Conservation (phyloP, 2,888 invertebrate genomes). For the Aelia acuminata region DNA sequence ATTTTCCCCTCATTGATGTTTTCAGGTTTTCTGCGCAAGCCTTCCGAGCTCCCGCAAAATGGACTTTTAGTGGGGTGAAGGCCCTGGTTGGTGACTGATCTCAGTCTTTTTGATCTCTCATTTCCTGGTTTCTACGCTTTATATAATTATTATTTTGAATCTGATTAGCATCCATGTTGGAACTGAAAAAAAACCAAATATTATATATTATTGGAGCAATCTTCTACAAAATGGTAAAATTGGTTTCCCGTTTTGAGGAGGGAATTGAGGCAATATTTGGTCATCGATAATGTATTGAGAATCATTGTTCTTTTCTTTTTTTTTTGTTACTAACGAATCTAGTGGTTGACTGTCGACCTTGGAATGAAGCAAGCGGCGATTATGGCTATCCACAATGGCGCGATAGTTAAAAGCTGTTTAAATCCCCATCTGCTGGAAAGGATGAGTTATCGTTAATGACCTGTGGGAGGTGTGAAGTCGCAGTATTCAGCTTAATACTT, state of each 20-base stretch:
- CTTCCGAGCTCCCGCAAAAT: too few species aligned
- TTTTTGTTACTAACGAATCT: slow-evolving; percentile 11
- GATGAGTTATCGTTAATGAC: slow-evolving; percentile 36
- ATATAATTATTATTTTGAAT: too few species aligned
- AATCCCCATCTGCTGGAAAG: slow-evolving; percentile 37
- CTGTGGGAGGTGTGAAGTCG: slow-evolving; percentile 4
- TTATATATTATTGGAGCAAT: too few species aligned
- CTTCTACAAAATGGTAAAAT: background rate
- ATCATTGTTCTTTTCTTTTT: background rate
- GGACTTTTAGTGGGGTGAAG: too few species aligned
- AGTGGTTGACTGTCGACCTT: background rate
- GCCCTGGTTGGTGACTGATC: too few species aligned
- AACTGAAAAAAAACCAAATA: too few species aligned
- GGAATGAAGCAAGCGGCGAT: background rate
- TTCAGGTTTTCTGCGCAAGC: too few species aligned
- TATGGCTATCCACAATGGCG: background rate
- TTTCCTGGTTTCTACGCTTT: too few species aligned
- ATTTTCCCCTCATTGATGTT: too few species aligned
- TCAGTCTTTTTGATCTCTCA: too few species aligned
- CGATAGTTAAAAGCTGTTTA: slow-evolving; percentile 48
- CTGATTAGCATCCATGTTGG: too few species aligned
- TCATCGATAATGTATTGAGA: background rate
- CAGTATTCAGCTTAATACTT: background rate
- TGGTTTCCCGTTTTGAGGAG: background rate
- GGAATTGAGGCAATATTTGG: background rate